phyloP scores from a whole-genome alignment of 1,140 invertebrate genomes.

The Camponotus pennsylvanicus region DNA sequence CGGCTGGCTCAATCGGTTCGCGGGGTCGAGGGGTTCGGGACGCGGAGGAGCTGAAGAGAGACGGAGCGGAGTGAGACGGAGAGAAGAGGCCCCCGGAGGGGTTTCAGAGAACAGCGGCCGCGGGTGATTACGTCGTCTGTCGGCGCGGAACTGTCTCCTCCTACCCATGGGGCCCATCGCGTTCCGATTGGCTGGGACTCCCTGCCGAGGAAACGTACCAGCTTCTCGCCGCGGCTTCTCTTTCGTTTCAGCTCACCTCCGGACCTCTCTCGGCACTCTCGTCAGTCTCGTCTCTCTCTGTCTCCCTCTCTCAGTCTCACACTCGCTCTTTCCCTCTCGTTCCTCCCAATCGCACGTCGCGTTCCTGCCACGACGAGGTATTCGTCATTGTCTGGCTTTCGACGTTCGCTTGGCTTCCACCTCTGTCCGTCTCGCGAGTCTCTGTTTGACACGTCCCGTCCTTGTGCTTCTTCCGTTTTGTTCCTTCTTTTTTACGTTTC shows the following conservation, averaged over 20 bases:
- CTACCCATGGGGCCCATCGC: conserved; percentile 83
- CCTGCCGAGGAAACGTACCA: conserved; percentile 70
- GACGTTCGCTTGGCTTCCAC: conserved; percentile 19
- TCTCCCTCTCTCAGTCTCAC: conserved; percentile 37
- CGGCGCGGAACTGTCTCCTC: conserved; percentile 85
- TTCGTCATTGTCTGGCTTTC: conserved; percentile 41
- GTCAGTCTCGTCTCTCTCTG: conserved; percentile 58
- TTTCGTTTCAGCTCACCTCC: conserved; percentile 65
- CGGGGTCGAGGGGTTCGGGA: not conserved
- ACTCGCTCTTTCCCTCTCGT: conserved; percentile 50
- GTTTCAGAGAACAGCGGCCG: conserved; percentile 78
- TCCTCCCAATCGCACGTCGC: conserved; percentile 58
- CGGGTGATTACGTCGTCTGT: conserved; percentile 85
- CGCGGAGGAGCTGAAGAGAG: conserved; percentile 25
- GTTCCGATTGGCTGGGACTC: conserved; percentile 79
- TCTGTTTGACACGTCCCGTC: conserved; percentile 27
- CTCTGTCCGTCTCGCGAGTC: conserved; percentile 22
- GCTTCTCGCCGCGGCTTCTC: conserved; percentile 60
- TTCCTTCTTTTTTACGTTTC: conserved; percentile 12
- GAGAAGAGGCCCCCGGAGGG: conserved; percentile 76
- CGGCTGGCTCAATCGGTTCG: conserved; percentile 25
- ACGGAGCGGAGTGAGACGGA: conserved; percentile 49
- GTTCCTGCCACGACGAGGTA: conserved; percentile 13
- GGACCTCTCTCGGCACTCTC: conserved; percentile 59
- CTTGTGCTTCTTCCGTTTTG: conserved; percentile 36